Evolutionary conservation across 2,113 vertebrate genomes (phyloP).

Genomic region (Bothrops jararaca): DNA sequence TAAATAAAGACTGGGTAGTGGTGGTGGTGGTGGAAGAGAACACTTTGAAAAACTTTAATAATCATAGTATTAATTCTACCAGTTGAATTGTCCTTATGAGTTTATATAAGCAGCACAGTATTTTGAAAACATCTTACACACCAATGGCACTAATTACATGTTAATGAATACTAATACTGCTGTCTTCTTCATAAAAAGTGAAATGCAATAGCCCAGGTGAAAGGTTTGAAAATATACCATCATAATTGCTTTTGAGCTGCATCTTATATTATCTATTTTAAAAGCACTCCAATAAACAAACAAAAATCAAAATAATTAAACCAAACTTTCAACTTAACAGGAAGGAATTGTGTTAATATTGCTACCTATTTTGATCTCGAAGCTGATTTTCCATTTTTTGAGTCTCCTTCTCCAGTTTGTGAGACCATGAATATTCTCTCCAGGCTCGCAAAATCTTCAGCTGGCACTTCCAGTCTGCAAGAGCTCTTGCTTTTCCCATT

Average conservation of each 20-base stretch:
- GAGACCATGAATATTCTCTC: slow-evolving; percentile 77
- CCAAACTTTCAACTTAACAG: not conserved
- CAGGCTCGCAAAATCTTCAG: slow-evolving; percentile 81
- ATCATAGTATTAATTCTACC: slow-evolving; percentile 17
- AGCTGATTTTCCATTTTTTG: slow-evolving; percentile 74
- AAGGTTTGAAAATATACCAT: not conserved
- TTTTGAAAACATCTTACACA: not conserved
- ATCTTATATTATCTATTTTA: not conserved
- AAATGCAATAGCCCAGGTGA: not conserved
- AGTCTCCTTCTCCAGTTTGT: slow-evolving; percentile 70
- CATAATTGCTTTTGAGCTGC: not conserved
- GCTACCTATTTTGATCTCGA: slow-evolving; percentile 82
- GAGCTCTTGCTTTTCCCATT: slow-evolving; percentile 81
- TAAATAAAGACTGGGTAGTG: not conserved
- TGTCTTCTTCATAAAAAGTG: not conserved
- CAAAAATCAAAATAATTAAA: not conserved
- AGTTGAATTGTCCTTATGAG: not conserved
- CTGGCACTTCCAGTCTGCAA: slow-evolving; percentile 86
- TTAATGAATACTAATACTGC: not conserved
- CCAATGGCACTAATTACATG: not conserved
- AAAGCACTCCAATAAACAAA: not conserved
- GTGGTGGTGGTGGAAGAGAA: not conserved
- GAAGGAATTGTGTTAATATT: not conserved
- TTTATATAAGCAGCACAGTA: not conserved
- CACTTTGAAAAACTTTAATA: slow-evolving; percentile 18